These are phyloP conservation scores for Tanaodytes sp. DNA, from an alignment of 2,888 invertebrate genomes.

Conservation along the genomic window DNA sequence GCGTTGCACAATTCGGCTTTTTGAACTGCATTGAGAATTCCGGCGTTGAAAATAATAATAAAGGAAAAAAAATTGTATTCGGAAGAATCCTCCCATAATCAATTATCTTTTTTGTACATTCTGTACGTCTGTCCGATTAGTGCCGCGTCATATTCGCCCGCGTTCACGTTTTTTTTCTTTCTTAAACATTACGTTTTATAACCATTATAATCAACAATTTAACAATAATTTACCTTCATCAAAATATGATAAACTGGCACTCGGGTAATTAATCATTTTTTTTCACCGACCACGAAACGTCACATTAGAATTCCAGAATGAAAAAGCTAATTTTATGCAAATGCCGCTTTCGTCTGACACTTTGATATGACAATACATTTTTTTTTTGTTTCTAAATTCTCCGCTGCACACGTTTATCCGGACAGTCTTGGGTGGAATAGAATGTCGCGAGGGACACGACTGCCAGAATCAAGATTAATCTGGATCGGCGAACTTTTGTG, in stretches of 20 bases:
- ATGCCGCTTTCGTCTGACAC: constrained; percentile 48
- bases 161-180: constrained; percentile 18
- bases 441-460: constrained; percentile 11
- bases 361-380: constrained; percentile 44
- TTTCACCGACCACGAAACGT: constrained; percentile 28
- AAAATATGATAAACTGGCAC: constrained; percentile 44
- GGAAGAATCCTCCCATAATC: constrained; percentile 26
- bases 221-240: constrained; percentile 48
- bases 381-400: constrained; percentile 41
- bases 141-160: constrained; percentile 27
- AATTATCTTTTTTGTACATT: constrained; percentile 38
- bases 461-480: constrained; percentile 41
- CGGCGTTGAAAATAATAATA: constrained; percentile 3
- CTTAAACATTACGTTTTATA: constrained; percentile 43
- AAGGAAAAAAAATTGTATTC: constrained; percentile 24
- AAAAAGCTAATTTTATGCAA: constrained; percentile 52
- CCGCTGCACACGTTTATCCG: constrained; percentile 19
- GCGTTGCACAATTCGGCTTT: constrained; percentile 13
- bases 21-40: constrained; percentile 28
- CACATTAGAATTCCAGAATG: constrained; percentile 50
- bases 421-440: constrained; percentile 16
- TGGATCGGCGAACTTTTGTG: constrained; percentile 35
- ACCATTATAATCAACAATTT: constrained; percentile 49
- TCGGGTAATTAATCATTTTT: constrained; percentile 47
- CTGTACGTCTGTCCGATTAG: constrained; percentile 25